These are phyloP conservation scores for Globodera ellingtonae DNA, from an alignment of 1,140 invertebrate genomes.

Conservation along the genomic window DNA sequence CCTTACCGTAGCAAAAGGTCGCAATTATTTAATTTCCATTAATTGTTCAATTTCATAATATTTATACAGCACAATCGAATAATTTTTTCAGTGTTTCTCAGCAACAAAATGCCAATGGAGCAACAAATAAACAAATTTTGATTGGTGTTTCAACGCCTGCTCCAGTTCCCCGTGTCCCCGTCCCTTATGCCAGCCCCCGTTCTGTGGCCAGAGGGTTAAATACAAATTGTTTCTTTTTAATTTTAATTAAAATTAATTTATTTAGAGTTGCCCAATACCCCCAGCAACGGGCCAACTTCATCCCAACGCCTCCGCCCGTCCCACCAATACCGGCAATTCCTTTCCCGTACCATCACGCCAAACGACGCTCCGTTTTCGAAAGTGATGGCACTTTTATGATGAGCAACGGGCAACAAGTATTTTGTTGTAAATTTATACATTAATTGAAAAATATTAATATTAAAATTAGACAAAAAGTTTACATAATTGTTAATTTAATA, in stretches of 20 bases:
- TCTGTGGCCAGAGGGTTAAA: not conserved
- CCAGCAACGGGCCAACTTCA: not conserved
- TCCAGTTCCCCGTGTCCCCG: not conserved
- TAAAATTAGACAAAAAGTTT: not conserved
- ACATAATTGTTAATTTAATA: not conserved
- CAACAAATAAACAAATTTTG: not conserved
- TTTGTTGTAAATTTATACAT: not conserved
- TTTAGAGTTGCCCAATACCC: not conserved
- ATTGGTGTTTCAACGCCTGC: conserved; percentile 1
- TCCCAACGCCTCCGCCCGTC: conserved; percentile 4
- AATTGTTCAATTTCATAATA: no score
- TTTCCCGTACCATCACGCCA: not conserved
- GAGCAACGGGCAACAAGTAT: not conserved
- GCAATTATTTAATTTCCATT: not conserved
- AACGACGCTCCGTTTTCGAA: not conserved
- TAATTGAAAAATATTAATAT: not conserved
- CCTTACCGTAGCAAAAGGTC: not conserved
- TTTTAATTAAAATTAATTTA: not conserved
- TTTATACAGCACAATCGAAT: no score
- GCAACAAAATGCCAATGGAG: not conserved
- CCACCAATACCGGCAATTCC: not conserved
- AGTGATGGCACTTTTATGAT: not conserved
- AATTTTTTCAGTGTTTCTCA: not conserved
- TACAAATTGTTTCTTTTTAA: not conserved
- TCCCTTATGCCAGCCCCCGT: no score